Conservation (phyloP, 2,113 vertebrate genomes). For the Archilochus colubris region DNA sequence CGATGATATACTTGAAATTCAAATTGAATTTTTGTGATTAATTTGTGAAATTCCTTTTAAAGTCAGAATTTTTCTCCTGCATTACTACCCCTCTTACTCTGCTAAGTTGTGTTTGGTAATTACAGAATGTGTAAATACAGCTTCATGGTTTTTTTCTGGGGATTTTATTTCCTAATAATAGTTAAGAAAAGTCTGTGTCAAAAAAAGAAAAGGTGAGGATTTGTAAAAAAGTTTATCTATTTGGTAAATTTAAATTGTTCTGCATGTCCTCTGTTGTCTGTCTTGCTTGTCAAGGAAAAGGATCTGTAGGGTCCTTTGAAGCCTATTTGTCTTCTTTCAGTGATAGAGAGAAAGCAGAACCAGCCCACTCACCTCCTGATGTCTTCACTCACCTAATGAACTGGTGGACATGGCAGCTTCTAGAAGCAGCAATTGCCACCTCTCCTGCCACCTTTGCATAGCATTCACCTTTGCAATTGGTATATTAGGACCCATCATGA, state of each 20-base stretch:
- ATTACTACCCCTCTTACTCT: not conserved
- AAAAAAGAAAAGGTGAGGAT: not conserved
- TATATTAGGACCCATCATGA: not conserved
- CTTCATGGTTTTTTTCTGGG: not conserved
- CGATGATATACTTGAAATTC: not conserved
- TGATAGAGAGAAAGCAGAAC: not conserved
- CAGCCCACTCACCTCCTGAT: accelerated
- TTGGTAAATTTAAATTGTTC: not conserved
- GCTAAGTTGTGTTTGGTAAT: not conserved
- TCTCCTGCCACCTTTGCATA: not conserved
- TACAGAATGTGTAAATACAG: not conserved
- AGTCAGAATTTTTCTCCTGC: not conserved
- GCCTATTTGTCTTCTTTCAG: not conserved
- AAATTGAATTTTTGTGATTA: not conserved
- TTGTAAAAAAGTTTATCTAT: not conserved
- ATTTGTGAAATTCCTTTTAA: not conserved
- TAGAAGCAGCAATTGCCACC: not conserved
- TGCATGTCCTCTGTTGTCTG: not conserved
- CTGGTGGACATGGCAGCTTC: not conserved
- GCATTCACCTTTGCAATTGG: not conserved
- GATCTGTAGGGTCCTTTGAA: not conserved
- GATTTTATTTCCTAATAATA: not conserved
- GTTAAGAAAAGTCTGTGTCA: not conserved
- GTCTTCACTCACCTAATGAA: not conserved
- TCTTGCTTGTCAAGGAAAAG: not conserved